Percentiles rank a stretch among this genome's conserved stretches.
Conservation (phyloP, 2,797 vertebrate genomes). For the Hippopotamyrus pictus region DNA sequence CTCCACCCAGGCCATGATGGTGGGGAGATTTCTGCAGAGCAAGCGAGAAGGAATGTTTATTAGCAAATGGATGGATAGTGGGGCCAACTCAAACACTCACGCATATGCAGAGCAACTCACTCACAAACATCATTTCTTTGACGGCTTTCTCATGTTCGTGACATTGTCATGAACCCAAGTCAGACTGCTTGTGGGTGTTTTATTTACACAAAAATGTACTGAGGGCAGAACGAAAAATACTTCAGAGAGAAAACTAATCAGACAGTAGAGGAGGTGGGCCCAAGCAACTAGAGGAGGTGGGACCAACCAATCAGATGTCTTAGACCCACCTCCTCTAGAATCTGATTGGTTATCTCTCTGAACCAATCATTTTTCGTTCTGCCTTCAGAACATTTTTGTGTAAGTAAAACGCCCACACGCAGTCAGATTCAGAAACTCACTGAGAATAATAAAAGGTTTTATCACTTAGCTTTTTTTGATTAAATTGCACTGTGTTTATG, state of each 20-base stretch:
- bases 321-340: not conserved
- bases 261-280: not conserved
- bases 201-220: not conserved
- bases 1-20: conserved; percentile 90
- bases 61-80: not conserved
- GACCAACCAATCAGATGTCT: not conserved
- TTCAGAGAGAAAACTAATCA: not conserved
- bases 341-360: not conserved
- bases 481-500: not conserved
- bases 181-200: not conserved
- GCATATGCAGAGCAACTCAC: not conserved
- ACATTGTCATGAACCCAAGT: not conserved
- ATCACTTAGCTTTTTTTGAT: not conserved
- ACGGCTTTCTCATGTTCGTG: not conserved
- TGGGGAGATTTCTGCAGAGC: conserved; percentile 79
- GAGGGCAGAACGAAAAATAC: not conserved
- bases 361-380: not conserved
- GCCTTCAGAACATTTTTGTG: not conserved
- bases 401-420: not conserved
- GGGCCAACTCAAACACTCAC: not conserved
- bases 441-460: not conserved
- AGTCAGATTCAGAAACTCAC: not conserved
- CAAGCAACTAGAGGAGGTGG: not conserved
- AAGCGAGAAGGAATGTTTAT: not conserved
- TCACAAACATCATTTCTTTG: not conserved